phyloP scores from a whole-genome alignment of 2,113 vertebrate genomes.

The Parus major region DNA sequence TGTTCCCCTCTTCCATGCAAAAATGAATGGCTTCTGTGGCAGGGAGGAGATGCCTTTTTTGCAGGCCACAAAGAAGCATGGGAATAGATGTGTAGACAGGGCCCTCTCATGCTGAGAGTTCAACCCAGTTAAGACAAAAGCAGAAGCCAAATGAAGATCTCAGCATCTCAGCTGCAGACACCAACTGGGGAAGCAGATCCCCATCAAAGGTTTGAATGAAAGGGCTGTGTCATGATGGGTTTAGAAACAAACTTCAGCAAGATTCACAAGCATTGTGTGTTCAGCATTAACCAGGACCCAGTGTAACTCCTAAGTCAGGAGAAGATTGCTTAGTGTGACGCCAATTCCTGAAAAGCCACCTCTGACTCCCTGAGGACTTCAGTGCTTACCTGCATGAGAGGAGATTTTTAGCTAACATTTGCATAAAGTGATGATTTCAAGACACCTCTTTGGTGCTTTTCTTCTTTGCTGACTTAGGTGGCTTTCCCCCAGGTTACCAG shows the following conservation, averaged over 20 bases:
- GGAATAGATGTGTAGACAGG: background rate
- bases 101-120: background rate
- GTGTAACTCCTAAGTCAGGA: background rate
- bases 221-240: background rate
- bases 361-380: background rate
- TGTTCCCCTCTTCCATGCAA: background rate
- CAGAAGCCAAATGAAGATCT: background rate
- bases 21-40: background rate
- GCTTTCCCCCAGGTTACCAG: background rate
- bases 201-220: background rate
- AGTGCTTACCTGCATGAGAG: background rate
- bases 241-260: background rate
- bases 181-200: background rate
- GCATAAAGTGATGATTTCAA: background rate
- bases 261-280: background rate
- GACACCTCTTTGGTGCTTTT: background rate
- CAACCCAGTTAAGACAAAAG: background rate
- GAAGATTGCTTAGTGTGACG: background rate
- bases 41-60: background rate
- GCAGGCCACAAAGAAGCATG: background rate
- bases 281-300: background rate
- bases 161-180: background rate
- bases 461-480: background rate
- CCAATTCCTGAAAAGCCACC: accelerated
- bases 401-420: background rate